A percentile compares a stretch with the other conserved stretches of the same genome.
Evolutionary conservation across 2,888 invertebrate species (phyloP).

Genomic region (Megaustenia siamemsis): DNA sequence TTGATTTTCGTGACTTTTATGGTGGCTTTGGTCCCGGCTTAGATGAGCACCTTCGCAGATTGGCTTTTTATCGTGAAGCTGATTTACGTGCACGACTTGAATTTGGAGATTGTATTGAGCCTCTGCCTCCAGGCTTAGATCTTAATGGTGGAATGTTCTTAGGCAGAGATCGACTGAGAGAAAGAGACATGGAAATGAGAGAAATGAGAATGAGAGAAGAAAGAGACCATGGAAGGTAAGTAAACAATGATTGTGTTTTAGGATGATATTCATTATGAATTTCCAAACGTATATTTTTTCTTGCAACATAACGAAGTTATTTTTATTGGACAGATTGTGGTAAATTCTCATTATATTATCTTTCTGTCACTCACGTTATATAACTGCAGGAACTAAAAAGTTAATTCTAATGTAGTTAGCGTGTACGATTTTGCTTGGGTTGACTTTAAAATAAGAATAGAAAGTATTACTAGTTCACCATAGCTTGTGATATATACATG

Average conservation of each 20-base stretch:
- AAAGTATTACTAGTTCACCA: no score
- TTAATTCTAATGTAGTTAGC: no score
- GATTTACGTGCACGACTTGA: conserved; percentile 11
- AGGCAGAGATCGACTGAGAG: conserved; percentile 45
- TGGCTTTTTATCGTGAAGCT: conserved; percentile 13
- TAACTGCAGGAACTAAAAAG: no score
- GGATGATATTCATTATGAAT: no score
- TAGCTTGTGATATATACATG: no score
- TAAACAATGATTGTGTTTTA: neutral
- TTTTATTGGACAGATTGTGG: no score
- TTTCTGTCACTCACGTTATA: no score
- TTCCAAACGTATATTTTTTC: no score
- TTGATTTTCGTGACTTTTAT: conserved; percentile 3
- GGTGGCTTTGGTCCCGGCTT: conserved; percentile 17
- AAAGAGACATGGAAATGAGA: conserved; percentile 51
- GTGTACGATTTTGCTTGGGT: no score
- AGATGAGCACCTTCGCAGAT: conserved; percentile 21
- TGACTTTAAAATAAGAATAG: no score
- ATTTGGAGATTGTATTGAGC: conserved; percentile 29
- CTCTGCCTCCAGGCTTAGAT: conserved; percentile 40
- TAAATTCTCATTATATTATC: no score
- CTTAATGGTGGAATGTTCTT: conserved; percentile 5
- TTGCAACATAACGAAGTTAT: no score
- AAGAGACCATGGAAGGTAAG: conserved; percentile 47
- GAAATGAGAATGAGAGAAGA: conserved; percentile 47